Evolutionary conservation across 2,113 vertebrate genomes (phyloP), one percentile per base, ranked within the genome.

Genomic region (Cyphomyrus discorhynchus): DNA sequence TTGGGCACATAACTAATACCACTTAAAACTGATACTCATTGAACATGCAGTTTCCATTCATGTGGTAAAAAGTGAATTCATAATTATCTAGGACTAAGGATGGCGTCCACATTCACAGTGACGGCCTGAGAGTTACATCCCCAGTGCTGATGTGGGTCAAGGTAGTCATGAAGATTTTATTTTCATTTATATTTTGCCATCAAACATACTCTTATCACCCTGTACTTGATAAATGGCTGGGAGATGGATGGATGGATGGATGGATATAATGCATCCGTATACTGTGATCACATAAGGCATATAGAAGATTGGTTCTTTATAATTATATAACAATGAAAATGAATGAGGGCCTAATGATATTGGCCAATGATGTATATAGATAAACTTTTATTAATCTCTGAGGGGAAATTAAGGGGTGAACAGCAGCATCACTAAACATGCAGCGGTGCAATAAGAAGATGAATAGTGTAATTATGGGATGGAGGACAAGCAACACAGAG

Each of bases 111-210:
- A 90, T 98, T 35, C 97, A 98, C 0, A 39, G 91, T 66, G 97
- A 99, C 77, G 92, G 95, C 42, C 93, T 99, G 93, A 97, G 97
- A 0, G 97, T 99, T 89, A 99, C 97, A 80, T 98, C 98, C 88
- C 98, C 98, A 0, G 98, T 98, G 13, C 95, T 99, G 49, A 98
- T 99, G 98, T 99, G 98, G 98, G 94, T 99, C 85, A 97, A 99
- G 97, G 98, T 99, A 93, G 90, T 93, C 27, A 27, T 85, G 45
- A 11, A 47, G 13, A 46, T 88, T 31, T 87, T 84, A 39, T 45
- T 85, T 85, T 49, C 45, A 15, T n/a, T 88, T 45, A 66, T 17
- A 11, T 15, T 87, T 53, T 88, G 87, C 56, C 49, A 24, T 50
- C 11, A 35, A 47, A 52, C 15, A 86, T 1, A 53, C 27, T 84